Base-by-base conservation (phyloP, 2,888 invertebrate species). In the Trachelus tabidus region DNA sequence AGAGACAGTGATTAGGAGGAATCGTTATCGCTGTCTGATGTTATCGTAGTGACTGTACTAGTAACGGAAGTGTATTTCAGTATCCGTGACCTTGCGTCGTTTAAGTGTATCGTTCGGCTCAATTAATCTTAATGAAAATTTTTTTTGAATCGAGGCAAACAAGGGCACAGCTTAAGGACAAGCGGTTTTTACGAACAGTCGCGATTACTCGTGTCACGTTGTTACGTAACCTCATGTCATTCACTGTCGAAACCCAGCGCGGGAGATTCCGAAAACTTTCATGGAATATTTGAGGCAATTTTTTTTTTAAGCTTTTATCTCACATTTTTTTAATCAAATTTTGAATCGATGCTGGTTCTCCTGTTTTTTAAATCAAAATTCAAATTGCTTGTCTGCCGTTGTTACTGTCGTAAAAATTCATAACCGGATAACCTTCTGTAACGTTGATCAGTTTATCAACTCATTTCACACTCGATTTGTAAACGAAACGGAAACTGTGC, bases 101-200 rank as follows among this genome's bases (percentile, higher is more conserved):
- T 83, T 79, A 83, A 88, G 12, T 1, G 12, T 12, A 85, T 83
- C 83, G 80, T 84, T 85, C 83, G 85, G 84, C 76, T 79, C 69
- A 79, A 80, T 80, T 83, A 85, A 86, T 87, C 84, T 81, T 81
- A 68, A 79, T 81, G 68, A 76, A 77, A 82, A 84, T 84, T 85
- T 83, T 82, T 88, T 83, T 82, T 88, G 87, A 82, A 82, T 75
- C 81, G 83, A 87, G 87, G 88, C 89, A 90, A 90, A 89, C 87
- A 89, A 87, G 86, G 84, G 83, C 85, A 86, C 82, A 80, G 83
- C 84, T 85, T 85, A 82, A 82, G 84, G 82, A 81, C 85, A 84
- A 82, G 85, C 85, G 79, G 76, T 83, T 76, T 79, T 34, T 23
- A 56, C 9, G 56, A 15, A 23, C 15, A 12, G 31, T 31, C 31